Conservation (phyloP, 2,797 vertebrate genomes). For the Coregonus ussuriensis region DNA sequence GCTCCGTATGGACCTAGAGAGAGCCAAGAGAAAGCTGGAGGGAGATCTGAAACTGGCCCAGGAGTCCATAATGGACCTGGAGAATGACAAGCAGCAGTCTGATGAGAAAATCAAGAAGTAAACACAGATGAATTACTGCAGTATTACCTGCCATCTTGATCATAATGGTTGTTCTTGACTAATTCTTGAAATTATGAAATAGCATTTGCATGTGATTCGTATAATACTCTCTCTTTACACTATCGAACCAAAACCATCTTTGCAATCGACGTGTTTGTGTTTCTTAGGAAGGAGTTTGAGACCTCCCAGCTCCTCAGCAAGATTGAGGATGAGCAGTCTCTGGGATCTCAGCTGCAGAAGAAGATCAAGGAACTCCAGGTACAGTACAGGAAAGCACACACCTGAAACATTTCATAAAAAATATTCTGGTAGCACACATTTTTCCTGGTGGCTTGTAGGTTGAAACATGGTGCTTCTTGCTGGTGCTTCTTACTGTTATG, state of each 20-base stretch:
- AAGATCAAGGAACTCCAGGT: slow-evolving; percentile 3
- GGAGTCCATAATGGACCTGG: neutral
- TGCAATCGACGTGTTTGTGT: neutral
- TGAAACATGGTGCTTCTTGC: no score
- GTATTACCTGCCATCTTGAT: neutral
- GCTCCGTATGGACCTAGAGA: slow-evolving; percentile 74
- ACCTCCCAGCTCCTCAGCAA: neutral
- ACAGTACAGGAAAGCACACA: neutral
- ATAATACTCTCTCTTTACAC: no score
- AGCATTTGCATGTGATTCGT: no score
- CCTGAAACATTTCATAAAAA: neutral
- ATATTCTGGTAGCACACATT: no score
- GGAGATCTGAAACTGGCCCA: slow-evolving; percentile 38
- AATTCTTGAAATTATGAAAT: no score
- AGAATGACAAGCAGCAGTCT: neutral
- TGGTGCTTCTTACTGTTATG: no score
- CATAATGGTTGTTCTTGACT: neutral
- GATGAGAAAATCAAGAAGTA: slow-evolving; percentile 7
- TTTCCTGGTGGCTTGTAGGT: neutral
- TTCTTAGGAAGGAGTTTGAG: neutral
- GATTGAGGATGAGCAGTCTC: neutral
- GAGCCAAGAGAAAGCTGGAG: slow-evolving; percentile 79
- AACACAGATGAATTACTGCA: neutral
- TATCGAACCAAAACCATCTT: neutral
- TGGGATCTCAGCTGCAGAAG: neutral